phyloP scores from a whole-genome alignment of 2,797 vertebrate genomes.

The Sebastes cheni region DNA sequence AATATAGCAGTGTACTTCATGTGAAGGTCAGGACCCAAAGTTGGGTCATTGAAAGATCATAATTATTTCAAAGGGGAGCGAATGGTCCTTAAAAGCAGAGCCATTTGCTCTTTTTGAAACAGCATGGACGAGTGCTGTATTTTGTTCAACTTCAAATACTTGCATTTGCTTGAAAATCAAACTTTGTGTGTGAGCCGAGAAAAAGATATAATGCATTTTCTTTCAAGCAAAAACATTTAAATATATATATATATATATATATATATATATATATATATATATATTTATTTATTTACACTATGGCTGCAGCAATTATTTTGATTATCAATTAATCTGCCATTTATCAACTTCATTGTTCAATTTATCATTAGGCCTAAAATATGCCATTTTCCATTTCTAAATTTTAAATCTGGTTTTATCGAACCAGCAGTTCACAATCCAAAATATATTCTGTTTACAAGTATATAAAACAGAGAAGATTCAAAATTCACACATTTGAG shows the following conservation, averaged over 20 bases:
- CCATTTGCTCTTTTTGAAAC: slow-evolving; percentile 13
- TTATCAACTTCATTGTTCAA: no score
- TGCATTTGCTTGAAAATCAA: no score
- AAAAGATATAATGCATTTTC: not conserved
- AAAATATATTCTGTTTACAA: not conserved
- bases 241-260: not conserved
- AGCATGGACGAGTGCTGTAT: not conserved
- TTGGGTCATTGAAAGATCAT: slow-evolving; percentile 52
- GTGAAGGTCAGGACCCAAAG: slow-evolving; percentile 67
- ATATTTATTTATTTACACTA: no score
- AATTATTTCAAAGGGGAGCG: slow-evolving; percentile 35
- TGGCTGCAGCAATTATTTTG: no score
- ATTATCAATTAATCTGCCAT: no score
- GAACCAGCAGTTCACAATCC: not conserved
- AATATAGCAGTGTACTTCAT: slow-evolving; percentile 67
- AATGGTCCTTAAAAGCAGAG: slow-evolving; percentile 11
- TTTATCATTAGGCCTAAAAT: no score
- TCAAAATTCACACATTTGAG: not conserved
- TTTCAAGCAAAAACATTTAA: no score
- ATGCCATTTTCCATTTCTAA: no score
- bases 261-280: no score
- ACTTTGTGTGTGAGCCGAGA: no score
- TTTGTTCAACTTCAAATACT: not conserved
- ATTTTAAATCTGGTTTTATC: not conserved
- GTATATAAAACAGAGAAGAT: not conserved